A percentile compares a stretch with the other conserved stretches of the same genome.
Conservation (phyloP, 2,888 invertebrate species). For the Hypomecis punctinalis region DNA sequence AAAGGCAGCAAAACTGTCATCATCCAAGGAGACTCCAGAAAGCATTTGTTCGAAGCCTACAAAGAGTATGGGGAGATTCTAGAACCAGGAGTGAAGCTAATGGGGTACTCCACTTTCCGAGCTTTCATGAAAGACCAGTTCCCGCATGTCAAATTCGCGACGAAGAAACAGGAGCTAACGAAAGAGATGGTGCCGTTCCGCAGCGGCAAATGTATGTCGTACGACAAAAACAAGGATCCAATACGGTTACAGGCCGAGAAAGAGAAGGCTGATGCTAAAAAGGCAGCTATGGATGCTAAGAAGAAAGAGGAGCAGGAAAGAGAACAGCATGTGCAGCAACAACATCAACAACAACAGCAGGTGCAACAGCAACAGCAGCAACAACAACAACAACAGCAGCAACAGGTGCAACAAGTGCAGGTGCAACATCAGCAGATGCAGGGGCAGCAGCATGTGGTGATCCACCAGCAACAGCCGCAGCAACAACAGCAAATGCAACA, state of each 20-base stretch:
- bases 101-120: constrained; percentile 92
- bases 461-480: constrained; percentile 71
- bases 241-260: constrained; percentile 79
- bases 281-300: constrained; percentile 80
- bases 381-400: constrained; percentile 63
- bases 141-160: constrained; percentile 90
- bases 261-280: constrained; percentile 80
- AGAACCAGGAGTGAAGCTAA: constrained; percentile 89
- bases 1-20: constrained; percentile 80
- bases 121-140: constrained; percentile 93
- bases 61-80: constrained; percentile 89
- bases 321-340: constrained; percentile 69
- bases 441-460: constrained; percentile 74
- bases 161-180: constrained; percentile 81
- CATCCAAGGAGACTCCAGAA: constrained; percentile 84
- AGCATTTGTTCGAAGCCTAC: constrained; percentile 90
- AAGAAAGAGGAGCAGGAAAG: constrained; percentile 80
- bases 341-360: constrained; percentile 59
- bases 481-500: constrained; percentile 75
- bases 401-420: constrained; percentile 54
- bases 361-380: constrained; percentile 66
- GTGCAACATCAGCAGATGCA: constrained; percentile 78
- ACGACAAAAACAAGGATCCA: constrained; percentile 83
- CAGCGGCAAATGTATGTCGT: constrained; percentile 83
- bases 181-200: constrained; percentile 82